A percentile compares a stretch with the other conserved stretches of the same genome.
phyloP scores from a whole-genome alignment of 2,888 invertebrate species.

The Scotopteryx bipunctaria region DNA sequence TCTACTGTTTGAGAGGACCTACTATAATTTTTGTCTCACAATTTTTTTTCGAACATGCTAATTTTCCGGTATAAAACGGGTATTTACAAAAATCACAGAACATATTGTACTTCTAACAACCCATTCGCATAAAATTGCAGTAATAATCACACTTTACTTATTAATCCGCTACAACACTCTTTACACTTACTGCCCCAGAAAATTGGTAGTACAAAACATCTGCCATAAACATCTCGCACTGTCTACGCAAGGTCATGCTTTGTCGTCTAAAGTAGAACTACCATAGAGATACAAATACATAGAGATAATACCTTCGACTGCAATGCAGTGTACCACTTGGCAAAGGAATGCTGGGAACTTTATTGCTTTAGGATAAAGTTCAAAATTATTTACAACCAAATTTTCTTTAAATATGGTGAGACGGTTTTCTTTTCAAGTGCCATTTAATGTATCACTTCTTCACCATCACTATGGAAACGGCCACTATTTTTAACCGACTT shows the following conservation, averaged over 20 bases:
- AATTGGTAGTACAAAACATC: slow-evolving; percentile 23
- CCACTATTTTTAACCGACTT: too few relatives aligned
- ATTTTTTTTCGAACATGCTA: too few relatives aligned
- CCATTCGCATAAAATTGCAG: slow-evolving; percentile 2
- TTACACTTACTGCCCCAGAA: slow-evolving; percentile 28
- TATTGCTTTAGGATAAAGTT: slow-evolving; percentile 8
- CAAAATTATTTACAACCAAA: neutral
- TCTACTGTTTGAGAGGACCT: too few relatives aligned
- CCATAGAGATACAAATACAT: slow-evolving; percentile 40
- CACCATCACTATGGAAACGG: slow-evolving; percentile 2
- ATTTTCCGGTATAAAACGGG: too few relatives aligned
- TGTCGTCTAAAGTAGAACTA: slow-evolving; percentile 27
- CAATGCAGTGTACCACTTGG: slow-evolving; percentile 32
- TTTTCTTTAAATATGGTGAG: neutral
- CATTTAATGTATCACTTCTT: slow-evolving; percentile 15
- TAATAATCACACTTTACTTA: slow-evolving; percentile 11
- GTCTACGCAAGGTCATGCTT: slow-evolving; percentile 41
- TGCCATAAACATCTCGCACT: slow-evolving; percentile 22
- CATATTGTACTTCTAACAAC: too few relatives aligned
- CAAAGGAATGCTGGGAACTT: neutral
- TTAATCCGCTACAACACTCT: slow-evolving; percentile 8
- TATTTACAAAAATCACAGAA: too few relatives aligned
- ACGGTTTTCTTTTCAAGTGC: slow-evolving; percentile 11
- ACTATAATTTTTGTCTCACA: too few relatives aligned
- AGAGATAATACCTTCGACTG: slow-evolving; percentile 55